Percentiles rank a stretch among this genome's conserved stretches.
These are phyloP conservation scores for Stichopus horrens DNA, from an alignment of 53 echinoderm and acorn worm genomes.

Conservation along the genomic window DNA sequence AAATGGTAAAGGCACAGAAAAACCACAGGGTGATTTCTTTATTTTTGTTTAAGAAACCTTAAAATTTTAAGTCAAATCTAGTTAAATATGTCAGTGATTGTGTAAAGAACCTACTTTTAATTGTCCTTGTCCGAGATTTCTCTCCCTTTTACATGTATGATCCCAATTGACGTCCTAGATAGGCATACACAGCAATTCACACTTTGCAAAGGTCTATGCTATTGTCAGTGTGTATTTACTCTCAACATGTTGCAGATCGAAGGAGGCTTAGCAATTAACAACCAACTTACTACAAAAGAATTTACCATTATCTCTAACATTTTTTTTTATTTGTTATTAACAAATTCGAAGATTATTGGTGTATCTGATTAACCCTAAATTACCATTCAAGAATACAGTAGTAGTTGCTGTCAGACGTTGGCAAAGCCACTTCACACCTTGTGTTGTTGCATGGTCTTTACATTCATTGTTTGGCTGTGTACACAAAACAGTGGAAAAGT, in stretches of 20 bases:
- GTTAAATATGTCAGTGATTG: too few species aligned
- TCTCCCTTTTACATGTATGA: not conserved
- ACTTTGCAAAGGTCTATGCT: not conserved
- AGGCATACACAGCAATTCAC: not conserved
- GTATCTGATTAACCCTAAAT: not conserved
- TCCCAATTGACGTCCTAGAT: not conserved
- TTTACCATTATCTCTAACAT: not conserved
- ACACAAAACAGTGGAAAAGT: conserved; percentile 9
- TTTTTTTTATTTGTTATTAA: conserved; percentile 14
- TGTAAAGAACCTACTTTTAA: not conserved
- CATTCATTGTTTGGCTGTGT: not conserved
- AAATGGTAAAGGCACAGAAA: not conserved
- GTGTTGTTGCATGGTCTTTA: not conserved
- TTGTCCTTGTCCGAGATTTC: conserved; percentile 17
- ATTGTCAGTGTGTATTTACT: conserved; percentile 17
- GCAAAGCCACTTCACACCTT: conserved; percentile 22
- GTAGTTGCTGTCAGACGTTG: not conserved
- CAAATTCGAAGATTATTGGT: conserved; percentile 28
- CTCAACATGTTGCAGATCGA: not conserved
- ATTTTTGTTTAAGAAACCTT: not conserved
- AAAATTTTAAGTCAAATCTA: too few species aligned
- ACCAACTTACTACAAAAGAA: not conserved
- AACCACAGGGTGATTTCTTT: conserved; percentile 5
- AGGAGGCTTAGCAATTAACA: not conserved
- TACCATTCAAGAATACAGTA: not conserved